Evolutionary conservation across 30 jellyfish, hydroid and myxozoan genomes (phyloP), one percentile per base, ranked within the genome.

Genomic region (Aurelia sp.): DNA sequence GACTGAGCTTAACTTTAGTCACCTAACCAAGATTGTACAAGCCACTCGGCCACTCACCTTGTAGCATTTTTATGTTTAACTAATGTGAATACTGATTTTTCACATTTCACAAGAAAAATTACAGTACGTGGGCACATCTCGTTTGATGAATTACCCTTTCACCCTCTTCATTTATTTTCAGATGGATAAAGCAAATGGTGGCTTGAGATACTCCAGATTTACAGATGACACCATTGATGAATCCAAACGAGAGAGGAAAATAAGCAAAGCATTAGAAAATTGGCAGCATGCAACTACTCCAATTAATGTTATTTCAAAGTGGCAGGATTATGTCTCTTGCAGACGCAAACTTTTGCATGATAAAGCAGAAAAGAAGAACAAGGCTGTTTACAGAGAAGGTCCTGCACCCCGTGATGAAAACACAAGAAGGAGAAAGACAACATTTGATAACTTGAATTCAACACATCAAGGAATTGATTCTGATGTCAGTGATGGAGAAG

Each of bases 391-490:
- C 20, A 65, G 94, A 47, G 88, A 60, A 62, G 94, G 94, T 47
- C 94, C 94, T 17, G 94, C 94, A 41, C 94, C 94, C 20, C 51
- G 47, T 15, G 91, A 59, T 18, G 87, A 51, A 19, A 31, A 6
- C 16, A 44, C 55, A 44, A 44, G 55, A 16, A 74, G 41, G 58
- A 52, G 87, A 51, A 67, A 81, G 27, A 75, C 58, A 20, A 48
- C 83, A 9, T 74, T 57, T 75, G 94, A 82, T 22, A 66, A 57
- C 24, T 72, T 90, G 19, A 90, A 90, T 61, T 74, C 86, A 11
- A 81, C 97, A 16, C 91, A 65, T 31, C 72, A 69, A 52, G 97
- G 97, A 64, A 90, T 90, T 22, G 97, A 86, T 67, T 90, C 91
- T 22, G 97, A 81, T 50, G 19, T 76, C n/a, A 64, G 57, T 71